Evolutionary conservation across 2,113 vertebrate species (phyloP).

Genomic region (Lagenorhynchus albirostris): DNA sequence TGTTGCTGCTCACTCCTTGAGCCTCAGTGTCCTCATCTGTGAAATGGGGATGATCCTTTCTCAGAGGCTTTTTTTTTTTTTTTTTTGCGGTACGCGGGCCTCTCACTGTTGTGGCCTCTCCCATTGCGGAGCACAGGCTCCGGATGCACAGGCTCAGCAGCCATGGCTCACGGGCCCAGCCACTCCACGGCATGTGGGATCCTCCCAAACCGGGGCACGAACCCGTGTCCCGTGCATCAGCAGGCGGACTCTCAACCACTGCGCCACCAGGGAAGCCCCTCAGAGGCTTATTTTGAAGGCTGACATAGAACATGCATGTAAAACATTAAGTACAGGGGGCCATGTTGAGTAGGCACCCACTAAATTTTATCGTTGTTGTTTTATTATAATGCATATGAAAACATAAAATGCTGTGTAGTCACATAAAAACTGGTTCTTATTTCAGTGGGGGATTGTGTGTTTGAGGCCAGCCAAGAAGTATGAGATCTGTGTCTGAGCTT

Average conservation of each 20-base stretch:
- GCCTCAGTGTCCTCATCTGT: background rate
- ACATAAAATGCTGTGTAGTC: background rate
- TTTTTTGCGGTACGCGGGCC: no score
- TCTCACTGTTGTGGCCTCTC: no score
- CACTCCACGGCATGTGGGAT: no score
- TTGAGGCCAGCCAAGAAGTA: background rate
- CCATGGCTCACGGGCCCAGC: no score
- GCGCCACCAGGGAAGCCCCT: no score
- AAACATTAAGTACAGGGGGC: background rate
- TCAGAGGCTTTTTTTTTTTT: background rate
- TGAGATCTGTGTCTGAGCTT: background rate
- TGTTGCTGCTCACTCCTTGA: no score
- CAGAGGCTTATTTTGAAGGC: background rate
- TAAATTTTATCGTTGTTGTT: background rate
- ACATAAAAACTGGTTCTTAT: background rate
- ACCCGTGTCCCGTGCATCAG: no score
- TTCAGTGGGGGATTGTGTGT: background rate
- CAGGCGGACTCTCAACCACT: no score
- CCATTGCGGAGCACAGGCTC: no score
- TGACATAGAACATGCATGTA: background rate
- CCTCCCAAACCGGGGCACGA: no score
- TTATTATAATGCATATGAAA: background rate
- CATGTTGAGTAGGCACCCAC: background rate
- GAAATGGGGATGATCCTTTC: background rate
- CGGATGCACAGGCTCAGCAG: no score